phyloP scores from a whole-genome alignment of 2,113 vertebrate genomes.

The Propithecus coquereli region DNA sequence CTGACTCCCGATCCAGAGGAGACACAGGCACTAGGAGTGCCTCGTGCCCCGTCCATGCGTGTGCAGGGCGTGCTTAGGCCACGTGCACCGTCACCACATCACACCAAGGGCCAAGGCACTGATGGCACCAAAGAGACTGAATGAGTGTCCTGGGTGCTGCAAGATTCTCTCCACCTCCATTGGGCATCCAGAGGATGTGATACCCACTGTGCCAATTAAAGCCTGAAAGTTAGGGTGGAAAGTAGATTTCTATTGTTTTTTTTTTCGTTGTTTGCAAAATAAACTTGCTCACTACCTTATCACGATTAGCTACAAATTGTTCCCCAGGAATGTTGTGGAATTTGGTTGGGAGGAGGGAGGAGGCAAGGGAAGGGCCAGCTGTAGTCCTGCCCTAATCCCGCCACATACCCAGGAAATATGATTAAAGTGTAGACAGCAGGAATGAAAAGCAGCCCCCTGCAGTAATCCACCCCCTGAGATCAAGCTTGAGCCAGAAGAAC shows the following conservation, averaged over 20 bases:
- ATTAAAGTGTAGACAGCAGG: not conserved
- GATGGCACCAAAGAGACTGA: not conserved
- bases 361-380: not conserved
- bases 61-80: not conserved
- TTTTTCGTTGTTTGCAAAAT: not conserved
- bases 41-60: accelerated
- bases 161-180: not conserved
- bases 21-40: not conserved
- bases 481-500: conserved; percentile 54
- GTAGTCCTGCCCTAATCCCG: not conserved
- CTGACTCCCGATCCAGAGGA: not conserved
- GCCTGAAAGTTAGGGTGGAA: not conserved
- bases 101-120: not conserved
- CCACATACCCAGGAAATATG: not conserved
- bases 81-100: not conserved
- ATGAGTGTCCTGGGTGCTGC: not conserved
- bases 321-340: not conserved
- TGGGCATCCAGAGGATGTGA: not conserved
- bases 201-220: not conserved
- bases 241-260: not conserved
- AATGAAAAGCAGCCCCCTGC: conserved; percentile 67
- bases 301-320: not conserved
- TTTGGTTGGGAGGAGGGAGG: not conserved
- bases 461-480: conserved; percentile 69
- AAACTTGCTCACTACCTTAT: not conserved